Percentiles rank a stretch among this genome's conserved stretches.
phyloP scores from a whole-genome alignment of 2,888 invertebrate species.

The Anodontia alba region DNA sequence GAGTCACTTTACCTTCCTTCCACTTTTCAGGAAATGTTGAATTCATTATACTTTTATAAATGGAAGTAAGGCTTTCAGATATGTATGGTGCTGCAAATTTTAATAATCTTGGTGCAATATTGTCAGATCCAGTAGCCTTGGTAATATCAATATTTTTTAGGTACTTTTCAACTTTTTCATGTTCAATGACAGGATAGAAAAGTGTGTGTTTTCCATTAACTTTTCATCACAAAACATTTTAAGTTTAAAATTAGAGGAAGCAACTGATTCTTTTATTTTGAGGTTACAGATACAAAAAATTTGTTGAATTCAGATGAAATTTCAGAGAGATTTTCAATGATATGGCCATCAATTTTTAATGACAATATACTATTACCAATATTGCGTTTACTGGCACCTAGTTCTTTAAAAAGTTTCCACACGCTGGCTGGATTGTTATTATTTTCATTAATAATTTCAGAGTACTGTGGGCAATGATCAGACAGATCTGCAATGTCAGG shows the following conservation, averaged over 20 bases:
- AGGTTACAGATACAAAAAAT: neutral
- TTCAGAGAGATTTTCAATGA: neutral
- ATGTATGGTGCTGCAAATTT: neutral
- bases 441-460: neutral
- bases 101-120: neutral
- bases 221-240: neutral
- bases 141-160: neutral
- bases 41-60: neutral
- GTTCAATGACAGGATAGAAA: neutral
- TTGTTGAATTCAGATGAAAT: neutral
- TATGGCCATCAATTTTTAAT: neutral
- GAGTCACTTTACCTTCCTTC: neutral
- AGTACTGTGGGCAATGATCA: neutral
- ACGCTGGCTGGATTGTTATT: neutral
- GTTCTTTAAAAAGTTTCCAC: slow-evolving; percentile 1
- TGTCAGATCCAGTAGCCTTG: neutral
- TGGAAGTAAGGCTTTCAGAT: neutral
- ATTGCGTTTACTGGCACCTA: neutral
- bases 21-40: neutral
- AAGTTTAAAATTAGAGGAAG: neutral
- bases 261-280: neutral
- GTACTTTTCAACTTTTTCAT: slow-evolving; percentile 6
- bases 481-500: too few species aligned
- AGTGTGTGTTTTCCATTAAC: neutral
- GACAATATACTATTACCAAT: neutral